These are phyloP conservation scores for Morelia viridis DNA, from an alignment of 2,797 vertebrate genomes.

Conservation along the genomic window DNA sequence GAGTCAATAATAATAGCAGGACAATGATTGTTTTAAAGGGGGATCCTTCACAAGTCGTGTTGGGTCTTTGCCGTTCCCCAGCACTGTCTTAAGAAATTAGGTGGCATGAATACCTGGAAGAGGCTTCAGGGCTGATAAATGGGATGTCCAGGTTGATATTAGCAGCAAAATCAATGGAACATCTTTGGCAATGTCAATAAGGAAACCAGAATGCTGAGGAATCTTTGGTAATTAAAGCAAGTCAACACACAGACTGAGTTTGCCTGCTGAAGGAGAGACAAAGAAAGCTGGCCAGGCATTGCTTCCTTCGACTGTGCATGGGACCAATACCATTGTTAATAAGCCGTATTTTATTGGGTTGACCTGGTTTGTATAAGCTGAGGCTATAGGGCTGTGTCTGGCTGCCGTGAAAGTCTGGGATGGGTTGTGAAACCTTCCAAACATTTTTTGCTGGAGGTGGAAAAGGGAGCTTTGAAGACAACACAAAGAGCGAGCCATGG, in stretches of 20 bases:
- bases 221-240: not conserved
- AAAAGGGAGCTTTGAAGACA: not conserved
- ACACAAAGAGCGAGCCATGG: not conserved
- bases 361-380: not conserved
- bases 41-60: slow-evolving; percentile 43
- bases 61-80: not conserved
- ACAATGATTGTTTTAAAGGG: slow-evolving; percentile 61
- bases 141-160: not conserved
- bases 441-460: not conserved
- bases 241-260: not conserved
- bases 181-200: not conserved
- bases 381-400: not conserved
- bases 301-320: not conserved
- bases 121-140: not conserved
- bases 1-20: slow-evolving; percentile 54
- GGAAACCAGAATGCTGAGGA: not conserved
- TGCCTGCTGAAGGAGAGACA: not conserved
- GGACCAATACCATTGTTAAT: not conserved
- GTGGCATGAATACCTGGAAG: not conserved
- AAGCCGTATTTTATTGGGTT: not conserved
- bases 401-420: not conserved
- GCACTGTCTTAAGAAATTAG: not conserved
- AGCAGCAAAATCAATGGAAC: not conserved
- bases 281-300: not conserved
- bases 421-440: not conserved